Evolutionary conservation across 2,888 invertebrate species (phyloP).

Genomic region (Orthonevra nobilis): DNA sequence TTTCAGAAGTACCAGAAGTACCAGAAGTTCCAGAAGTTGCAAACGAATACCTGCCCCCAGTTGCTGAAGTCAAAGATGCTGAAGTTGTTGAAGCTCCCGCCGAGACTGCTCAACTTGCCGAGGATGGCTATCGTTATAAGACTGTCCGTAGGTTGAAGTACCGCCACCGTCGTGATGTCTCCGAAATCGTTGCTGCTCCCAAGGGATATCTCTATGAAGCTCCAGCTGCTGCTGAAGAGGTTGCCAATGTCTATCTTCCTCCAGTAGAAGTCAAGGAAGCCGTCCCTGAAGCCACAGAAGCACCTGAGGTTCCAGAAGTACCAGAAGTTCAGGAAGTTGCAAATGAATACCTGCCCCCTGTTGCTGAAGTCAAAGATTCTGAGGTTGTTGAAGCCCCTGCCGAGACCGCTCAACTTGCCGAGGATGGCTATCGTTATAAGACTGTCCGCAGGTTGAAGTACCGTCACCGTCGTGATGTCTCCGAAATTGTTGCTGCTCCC

Average conservation of each 20-base stretch:
- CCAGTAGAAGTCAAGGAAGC: constrained; percentile 31
- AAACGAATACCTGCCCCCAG: too few relatives aligned
- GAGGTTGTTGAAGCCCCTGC: not conserved
- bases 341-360: constrained; percentile 30
- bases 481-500: constrained; percentile 17
- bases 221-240: constrained; percentile 68
- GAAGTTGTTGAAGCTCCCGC: constrained; percentile 63
- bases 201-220: constrained; percentile 72
- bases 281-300: constrained; percentile 4
- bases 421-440: constrained; percentile 55
- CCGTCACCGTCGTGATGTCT: constrained; percentile 52
- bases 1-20: too few relatives aligned
- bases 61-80: too few relatives aligned
- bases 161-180: constrained; percentile 72
- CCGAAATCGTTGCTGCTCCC: constrained; percentile 20
- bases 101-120: constrained; percentile 67
- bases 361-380: constrained; percentile 17
- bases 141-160: constrained; percentile 39
- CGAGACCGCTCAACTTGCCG: constrained; percentile 42
- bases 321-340: too few relatives aligned
- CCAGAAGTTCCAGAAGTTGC: not conserved
- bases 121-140: constrained; percentile 49
- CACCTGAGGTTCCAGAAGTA: too few relatives aligned
- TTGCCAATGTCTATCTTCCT: constrained; percentile 13
- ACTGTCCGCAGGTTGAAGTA: constrained; percentile 48